Evolutionary conservation across 2,797 vertebrate genomes (phyloP), one percentile per base, ranked within the genome.

Genomic region (Orestias chungarensis): DNA sequence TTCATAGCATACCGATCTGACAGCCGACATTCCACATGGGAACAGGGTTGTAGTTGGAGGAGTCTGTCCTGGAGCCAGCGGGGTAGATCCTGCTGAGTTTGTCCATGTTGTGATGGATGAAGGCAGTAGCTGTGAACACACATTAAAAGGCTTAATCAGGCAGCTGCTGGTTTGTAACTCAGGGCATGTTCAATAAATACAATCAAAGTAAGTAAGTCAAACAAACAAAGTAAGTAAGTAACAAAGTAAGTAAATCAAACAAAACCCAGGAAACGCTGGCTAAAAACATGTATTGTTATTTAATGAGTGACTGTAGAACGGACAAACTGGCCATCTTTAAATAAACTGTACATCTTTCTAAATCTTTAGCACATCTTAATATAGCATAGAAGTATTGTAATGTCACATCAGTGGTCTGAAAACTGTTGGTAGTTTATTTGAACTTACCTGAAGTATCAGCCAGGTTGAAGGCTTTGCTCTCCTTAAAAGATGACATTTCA

Each of bases 51-150:
- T 97, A 99, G 93, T 99, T 99, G 73, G 98, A 99, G 1, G 98
- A 99, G 84, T 99, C 96, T 0, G 97, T 98, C 78, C 98, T 95
- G 91, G 95, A 93, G 64, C 97, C 97, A 0, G 95, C 96, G 0
- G 98, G 98, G 87, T 99, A 99, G 89, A 98, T 97, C 73, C 98
- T 93, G 79, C 95, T 99, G 78, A 99, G 93, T 78, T 98, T 97
- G 66, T 92, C 94, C 85, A 95, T 89, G 20, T 99, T 99, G 91
- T 99, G 96, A 66, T 92, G 95, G 61, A 96, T 92, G 74, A 92
- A 97, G 75, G 80, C 91, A 9, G 86, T 94, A 76, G 88, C 98
- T 95, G 57, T 14, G 15, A 35, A 33, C 70, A 64, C 61, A 71
- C 29, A 49, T 50, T 55, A 27, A 64, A 35, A 68, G 5, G 69